Base-by-base conservation (phyloP, 1,140 invertebrate species). In the Drosophila rhopaloa region DNA sequence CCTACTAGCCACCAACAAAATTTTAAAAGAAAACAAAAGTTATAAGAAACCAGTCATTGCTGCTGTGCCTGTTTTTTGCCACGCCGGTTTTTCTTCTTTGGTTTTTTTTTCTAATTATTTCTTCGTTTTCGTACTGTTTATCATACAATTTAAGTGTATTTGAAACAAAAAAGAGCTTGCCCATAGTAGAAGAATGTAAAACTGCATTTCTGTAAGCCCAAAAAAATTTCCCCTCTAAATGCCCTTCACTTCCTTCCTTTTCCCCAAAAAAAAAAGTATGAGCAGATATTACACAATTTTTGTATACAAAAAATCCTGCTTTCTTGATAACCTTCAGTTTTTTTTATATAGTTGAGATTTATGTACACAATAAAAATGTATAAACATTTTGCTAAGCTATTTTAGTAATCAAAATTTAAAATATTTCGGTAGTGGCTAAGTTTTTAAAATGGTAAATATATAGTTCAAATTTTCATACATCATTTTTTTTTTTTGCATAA, bases 31-130 rank as follows among this genome's bases (percentile, higher is more conserved):
- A 53, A 53, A 56, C 27, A 53, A 50, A 37, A 46, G 0, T 14
- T 66, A 32, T 11, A 41, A 44, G 50, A 53, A 48, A 74, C 55
- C 70, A 59, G 63, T 57, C 29, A 54, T 16, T 35, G 61, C 27
- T 60, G 10, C 65, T 70, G 38, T 59, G 65, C 44, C 43, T 44
- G 13, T 46, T 65, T 60, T 61, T 66, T 83, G 80, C 80, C 80
- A 83, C 80, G 80, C 80, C 80, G 80, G 65, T 83, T 79, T 83
- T 79, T 66, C 35, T 56, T 65, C 51, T 55, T 57, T 53, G 19
- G n/a, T 44, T 44, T 48, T 55, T 32, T 44, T 16, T 9, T 14
- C 19, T 27, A 16, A 44, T 63, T 35, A 43, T 32, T 48, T 35
- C 11, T 27, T 55, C 5, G 19, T 27, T 60, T 29, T 51, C 10